Base-by-base conservation (phyloP, 2,888 invertebrate genomes). In the Drosophila putrida region DNA sequence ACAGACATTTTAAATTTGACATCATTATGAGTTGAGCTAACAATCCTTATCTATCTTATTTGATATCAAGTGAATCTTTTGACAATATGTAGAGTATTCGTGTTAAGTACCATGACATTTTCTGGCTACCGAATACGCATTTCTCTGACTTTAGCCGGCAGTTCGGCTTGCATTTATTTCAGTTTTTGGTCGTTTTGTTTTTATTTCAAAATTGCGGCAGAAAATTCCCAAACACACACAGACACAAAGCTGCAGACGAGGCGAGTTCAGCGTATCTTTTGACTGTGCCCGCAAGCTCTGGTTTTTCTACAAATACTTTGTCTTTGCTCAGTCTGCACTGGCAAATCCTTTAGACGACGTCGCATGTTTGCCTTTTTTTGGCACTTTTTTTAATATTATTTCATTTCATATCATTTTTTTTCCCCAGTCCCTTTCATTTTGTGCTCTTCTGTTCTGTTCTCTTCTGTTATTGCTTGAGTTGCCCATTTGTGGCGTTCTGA, bases 401-500 rank as follows among this genome's bases (percentile, higher is more conserved):
- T 80, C 60, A 84, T 81, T 89, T 84, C 53, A 69, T 66, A 66
- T 79, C 33, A 49, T 53, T 54, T 54, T 50, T 49, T 53, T 43
- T 20, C 10, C 10, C 28, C 53, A 25, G 41, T 31, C 39, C 53
- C 11, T 15, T 39, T 39, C 39, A 31, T 65, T 58, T 59, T 65
- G 39, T 13, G 54, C 27, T 36, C 20, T 20, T 20, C 49, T 65
- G 15, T 11, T 60, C 53, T 50, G 33, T 41, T 25, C 53, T 50
- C 28, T 41, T 25, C 49, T 65, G 63, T 64, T 61, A 66, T 62
- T 70, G 64, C 59, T 75, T 64, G 57, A 65, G 49, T 75, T 87
- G 89, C 89, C 82, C 89, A 89, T 84, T 84, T 84, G 84, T 85
- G 88, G 89, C 85, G 72, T 84, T 84, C 89, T 84, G 89, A 84